Evolutionary conservation across 2,113 vertebrate genomes (phyloP).

Genomic region (Coracopsis vasa): DNA sequence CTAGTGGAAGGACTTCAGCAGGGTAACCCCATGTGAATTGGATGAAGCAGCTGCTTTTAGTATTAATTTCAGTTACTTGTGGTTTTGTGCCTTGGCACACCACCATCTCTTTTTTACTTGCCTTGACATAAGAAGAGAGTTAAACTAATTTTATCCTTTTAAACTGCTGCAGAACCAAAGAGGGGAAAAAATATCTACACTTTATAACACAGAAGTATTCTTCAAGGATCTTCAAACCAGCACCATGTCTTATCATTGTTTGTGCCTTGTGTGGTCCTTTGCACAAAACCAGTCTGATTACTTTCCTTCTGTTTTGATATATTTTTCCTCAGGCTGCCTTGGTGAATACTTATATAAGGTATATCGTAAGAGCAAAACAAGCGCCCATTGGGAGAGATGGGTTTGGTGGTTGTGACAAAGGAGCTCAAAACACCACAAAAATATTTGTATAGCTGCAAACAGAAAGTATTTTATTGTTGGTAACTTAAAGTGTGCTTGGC

Average conservation of each 20-base stretch:
- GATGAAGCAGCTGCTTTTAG: constrained; percentile 64
- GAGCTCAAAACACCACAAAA: neutral
- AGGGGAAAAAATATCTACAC: neutral
- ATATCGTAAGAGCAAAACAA: neutral
- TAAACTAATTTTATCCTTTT: constrained; percentile 76
- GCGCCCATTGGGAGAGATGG: neutral
- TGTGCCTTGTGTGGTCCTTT: neutral
- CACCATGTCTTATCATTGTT: neutral
- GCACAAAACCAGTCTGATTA: neutral
- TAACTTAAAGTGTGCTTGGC: neutral
- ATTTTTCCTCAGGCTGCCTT: neutral
- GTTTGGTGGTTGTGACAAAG: neutral
- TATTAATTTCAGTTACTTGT: constrained; percentile 63
- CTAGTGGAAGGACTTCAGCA: constrained; percentile 70
- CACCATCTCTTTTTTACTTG: constrained; percentile 67
- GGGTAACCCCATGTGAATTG: constrained; percentile 43
- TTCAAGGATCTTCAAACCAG: constrained; percentile 12
- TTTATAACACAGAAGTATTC: constrained; percentile 50
- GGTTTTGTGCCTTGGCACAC: constrained; percentile 71
- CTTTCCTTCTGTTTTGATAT: neutral
- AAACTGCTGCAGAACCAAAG: constrained; percentile 72
- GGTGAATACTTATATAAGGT: neutral
- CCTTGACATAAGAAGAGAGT: constrained; percentile 72
- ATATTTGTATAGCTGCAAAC: neutral
- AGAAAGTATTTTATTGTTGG: neutral